A percentile compares a stretch with the other conserved stretches of the same genome.
Conservation (phyloP, 2,888 invertebrate species). For the Thumatha senex region DNA sequence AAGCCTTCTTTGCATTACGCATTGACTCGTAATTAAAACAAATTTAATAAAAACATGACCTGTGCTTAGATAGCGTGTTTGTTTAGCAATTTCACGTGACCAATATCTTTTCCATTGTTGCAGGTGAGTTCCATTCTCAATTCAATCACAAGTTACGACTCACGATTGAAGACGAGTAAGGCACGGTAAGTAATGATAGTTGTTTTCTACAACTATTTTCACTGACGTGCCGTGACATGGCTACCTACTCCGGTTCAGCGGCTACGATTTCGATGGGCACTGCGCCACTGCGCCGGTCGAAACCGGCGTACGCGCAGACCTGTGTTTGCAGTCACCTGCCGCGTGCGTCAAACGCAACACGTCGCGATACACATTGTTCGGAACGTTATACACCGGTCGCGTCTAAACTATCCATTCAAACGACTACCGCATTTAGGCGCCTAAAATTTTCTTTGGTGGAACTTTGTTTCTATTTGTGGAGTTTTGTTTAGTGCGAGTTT, state of each 20-base stretch:
- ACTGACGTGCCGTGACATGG: conserved; percentile 65
- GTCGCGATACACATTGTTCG: conserved; percentile 34
- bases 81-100: conserved; percentile 40
- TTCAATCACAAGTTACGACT: conserved; percentile 56
- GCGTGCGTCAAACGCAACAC: conserved; percentile 57
- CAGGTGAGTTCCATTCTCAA: conserved; percentile 59
- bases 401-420: conserved; percentile 48
- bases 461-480: conserved; percentile 37
- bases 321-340: conserved; percentile 63
- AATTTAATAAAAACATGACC: neutral
- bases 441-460: conserved; percentile 34
- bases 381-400: conserved; percentile 39
- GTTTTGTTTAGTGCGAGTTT: conserved; percentile 34
- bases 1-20: too few relatives aligned
- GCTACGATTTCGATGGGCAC: conserved; percentile 53
- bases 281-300: conserved; percentile 26
- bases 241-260: conserved; percentile 62
- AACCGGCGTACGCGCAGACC: conserved; percentile 44
- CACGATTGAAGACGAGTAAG: conserved; percentile 44
- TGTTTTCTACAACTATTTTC: conserved; percentile 69
- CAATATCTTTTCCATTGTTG: conserved; percentile 52
- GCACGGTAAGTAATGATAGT: conserved; percentile 61
- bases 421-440: conserved; percentile 43
- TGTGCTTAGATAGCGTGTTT: conserved; percentile 7
- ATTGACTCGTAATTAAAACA: too few relatives aligned